phyloP scores from a whole-genome alignment of 2,113 vertebrate genomes.

The Ciconia boyciana region DNA sequence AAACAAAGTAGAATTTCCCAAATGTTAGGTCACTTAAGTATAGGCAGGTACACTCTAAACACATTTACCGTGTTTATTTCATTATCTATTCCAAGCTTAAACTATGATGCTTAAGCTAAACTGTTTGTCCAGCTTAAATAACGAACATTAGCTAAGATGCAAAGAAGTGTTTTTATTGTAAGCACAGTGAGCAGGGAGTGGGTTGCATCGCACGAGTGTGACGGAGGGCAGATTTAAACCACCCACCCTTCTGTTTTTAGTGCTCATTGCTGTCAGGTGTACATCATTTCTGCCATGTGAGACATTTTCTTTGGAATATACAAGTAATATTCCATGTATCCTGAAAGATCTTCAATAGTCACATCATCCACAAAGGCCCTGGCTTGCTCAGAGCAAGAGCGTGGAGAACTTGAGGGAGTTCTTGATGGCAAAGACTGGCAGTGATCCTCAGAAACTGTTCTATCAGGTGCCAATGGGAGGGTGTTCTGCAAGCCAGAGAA shows the following conservation, averaged over 20 bases:
- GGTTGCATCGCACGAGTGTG: slow-evolving; percentile 48
- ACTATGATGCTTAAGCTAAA: neutral
- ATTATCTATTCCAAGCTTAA: neutral
- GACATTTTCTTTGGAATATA: slow-evolving; percentile 99
- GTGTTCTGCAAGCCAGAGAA: slow-evolving; percentile 90
- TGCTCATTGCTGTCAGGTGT: slow-evolving; percentile 79
- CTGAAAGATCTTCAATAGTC: slow-evolving; percentile 97
- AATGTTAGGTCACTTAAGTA: neutral
- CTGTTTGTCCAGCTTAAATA: slow-evolving; percentile 49
- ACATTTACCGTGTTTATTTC: neutral
- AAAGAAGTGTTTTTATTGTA: slow-evolving; percentile 77
- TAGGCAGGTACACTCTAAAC: neutral
- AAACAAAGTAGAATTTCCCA: slow-evolving; percentile 10
- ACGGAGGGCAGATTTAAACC: slow-evolving; percentile 35
- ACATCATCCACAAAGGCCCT: slow-evolving; percentile 93
- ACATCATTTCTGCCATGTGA: slow-evolving; percentile 99
- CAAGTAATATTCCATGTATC: slow-evolving; percentile 97
- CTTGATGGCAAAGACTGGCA: slow-evolving; percentile 74
- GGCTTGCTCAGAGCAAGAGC: slow-evolving; percentile 96
- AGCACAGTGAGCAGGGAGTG: slow-evolving; percentile 69
- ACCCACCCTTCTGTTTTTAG: slow-evolving; percentile 1
- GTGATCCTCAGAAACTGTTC: slow-evolving; percentile 71
- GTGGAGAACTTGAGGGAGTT: slow-evolving; percentile 87
- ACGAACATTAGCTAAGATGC: slow-evolving; percentile 57
- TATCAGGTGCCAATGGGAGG: slow-evolving; percentile 78